A percentile compares a stretch with the other conserved stretches of the same genome.
phyloP scores from a whole-genome alignment of 2,888 invertebrate genomes.

The Alentia gelatinosa region DNA sequence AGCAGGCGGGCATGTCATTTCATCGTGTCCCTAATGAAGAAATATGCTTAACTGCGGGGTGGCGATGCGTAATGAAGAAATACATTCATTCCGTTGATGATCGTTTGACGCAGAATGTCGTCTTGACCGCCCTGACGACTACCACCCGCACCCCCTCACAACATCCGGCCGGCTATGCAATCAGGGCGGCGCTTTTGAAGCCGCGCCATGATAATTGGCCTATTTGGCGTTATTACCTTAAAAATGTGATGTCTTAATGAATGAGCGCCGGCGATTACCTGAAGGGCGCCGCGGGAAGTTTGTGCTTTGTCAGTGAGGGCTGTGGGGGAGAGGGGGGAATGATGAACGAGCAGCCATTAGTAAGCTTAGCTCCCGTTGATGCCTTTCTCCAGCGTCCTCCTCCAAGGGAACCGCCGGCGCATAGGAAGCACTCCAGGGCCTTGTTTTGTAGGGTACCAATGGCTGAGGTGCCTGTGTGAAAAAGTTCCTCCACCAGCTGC shows the following conservation, averaged over 20 bases:
- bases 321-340: no score
- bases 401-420: neutral
- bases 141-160: neutral
- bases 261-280: conserved; percentile 19
- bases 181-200: neutral
- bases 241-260: conserved; percentile 34
- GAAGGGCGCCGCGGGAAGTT: neutral
- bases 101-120: neutral
- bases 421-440: neutral
- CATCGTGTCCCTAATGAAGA: conserved; percentile 3
- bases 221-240: conserved; percentile 43
- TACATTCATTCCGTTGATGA: neutral
- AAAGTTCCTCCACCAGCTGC: neutral
- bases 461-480: neutral
- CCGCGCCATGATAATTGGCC: conserved; percentile 35
- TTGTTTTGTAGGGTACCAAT: neutral
- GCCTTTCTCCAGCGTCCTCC: neutral
- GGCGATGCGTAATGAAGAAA: conserved; percentile 7
- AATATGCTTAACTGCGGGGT: neutral
- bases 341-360: conserved; percentile 30
- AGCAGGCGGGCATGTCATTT: neutral
- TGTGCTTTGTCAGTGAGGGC: neutral
- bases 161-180: neutral
- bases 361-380: neutral
- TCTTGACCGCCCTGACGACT: neutral